Percentiles rank a stretch among this genome's conserved stretches.
These are phyloP conservation scores for Cossypha caffra DNA, from an alignment of 2,797 vertebrate genomes.

Conservation along the genomic window DNA sequence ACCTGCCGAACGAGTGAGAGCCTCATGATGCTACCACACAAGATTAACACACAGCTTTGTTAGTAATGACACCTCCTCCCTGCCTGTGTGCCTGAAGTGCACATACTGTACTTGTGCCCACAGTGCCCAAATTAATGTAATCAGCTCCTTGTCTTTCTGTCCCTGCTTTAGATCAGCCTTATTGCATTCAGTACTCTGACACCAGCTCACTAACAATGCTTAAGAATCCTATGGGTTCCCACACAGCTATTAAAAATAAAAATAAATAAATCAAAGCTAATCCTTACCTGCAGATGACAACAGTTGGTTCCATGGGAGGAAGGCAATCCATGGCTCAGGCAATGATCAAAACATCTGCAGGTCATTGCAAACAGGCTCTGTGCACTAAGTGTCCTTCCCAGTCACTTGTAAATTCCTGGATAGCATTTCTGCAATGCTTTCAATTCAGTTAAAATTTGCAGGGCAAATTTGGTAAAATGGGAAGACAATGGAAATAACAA, in stretches of 20 bases:
- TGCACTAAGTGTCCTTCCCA: neutral
- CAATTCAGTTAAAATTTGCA: neutral
- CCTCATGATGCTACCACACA: accelerated
- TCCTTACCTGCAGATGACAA: neutral
- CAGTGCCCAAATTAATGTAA: neutral
- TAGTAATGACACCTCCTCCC: neutral
- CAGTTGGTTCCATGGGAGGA: neutral
- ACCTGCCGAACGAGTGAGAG: neutral
- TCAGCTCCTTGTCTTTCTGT: neutral
- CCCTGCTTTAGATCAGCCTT: neutral
- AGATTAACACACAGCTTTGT: neutral
- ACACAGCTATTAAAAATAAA: neutral
- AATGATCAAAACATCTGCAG: neutral
- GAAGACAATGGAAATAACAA: neutral
- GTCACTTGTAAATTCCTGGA: neutral
- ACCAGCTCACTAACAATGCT: neutral
- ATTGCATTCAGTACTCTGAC: neutral
- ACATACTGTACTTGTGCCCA: neutral
- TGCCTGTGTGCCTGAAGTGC: neutral
- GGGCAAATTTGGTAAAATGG: neutral
- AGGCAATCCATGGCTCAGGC: neutral
- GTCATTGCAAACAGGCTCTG: neutral
- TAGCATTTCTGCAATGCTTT: neutral
- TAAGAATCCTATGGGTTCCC: neutral
- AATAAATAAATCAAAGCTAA: neutral